A percentile compares a stretch with the other conserved stretches of the same genome.
Conservation (phyloP, 1,140 invertebrate genomes). For the Aradophagus sp. region DNA sequence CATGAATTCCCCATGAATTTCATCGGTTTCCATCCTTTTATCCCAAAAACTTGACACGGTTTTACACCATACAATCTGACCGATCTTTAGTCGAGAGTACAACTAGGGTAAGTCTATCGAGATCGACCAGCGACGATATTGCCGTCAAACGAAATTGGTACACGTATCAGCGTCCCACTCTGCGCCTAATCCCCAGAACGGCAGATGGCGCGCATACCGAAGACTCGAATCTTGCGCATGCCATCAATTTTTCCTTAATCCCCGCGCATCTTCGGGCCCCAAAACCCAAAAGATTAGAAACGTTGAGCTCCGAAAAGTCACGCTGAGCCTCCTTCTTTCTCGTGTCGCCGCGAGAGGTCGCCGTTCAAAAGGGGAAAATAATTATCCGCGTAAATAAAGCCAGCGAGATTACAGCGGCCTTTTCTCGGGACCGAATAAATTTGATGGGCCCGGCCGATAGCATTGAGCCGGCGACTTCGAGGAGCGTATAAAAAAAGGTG, state of each 20-base stretch:
- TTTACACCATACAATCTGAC: too few species aligned
- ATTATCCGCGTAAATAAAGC: slow-evolving; percentile 61
- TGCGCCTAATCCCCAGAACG: too few species aligned
- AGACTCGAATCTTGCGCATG: slow-evolving; percentile 6
- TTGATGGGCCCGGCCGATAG: slow-evolving; percentile 35
- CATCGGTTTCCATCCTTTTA: too few species aligned
- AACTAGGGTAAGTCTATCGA: too few species aligned
- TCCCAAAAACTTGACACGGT: too few species aligned
- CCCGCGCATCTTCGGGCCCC: slow-evolving; percentile 47
- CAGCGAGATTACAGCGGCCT: slow-evolving; percentile 24
- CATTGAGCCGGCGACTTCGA: slow-evolving; percentile 9
- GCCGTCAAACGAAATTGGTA: too few species aligned
- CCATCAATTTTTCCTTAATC: slow-evolving; percentile 44
- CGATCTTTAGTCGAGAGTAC: too few species aligned
- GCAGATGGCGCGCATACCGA: too few species aligned
- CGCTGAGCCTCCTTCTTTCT: slow-evolving; percentile 38
- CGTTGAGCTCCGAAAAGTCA: slow-evolving; percentile 13
- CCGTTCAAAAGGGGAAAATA: slow-evolving; percentile 67
- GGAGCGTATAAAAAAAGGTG: slow-evolving; percentile 48
- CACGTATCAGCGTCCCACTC: too few species aligned
- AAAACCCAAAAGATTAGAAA: too few species aligned
- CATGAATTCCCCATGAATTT: too few species aligned
- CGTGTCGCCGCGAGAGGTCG: slow-evolving; percentile 62
- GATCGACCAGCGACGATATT: too few species aligned
- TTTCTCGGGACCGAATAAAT: slow-evolving; percentile 44